Evolutionary conservation across 2,113 vertebrate genomes (phyloP), one percentile per base, ranked within the genome.

Genomic region (Forbesichthys agassizii): DNA sequence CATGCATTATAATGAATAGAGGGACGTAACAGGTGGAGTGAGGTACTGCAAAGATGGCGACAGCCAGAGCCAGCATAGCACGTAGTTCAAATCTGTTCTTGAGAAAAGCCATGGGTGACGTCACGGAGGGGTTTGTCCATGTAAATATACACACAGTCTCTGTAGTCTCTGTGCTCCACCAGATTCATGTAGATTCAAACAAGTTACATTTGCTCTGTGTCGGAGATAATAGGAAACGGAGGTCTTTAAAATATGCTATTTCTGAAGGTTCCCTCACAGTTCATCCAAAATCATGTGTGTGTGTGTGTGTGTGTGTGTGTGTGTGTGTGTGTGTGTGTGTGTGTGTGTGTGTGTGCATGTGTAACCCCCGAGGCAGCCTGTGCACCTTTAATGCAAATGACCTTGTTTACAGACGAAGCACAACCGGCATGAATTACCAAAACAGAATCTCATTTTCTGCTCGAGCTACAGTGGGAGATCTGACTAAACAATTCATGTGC

Each of bases 311-410:
- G 65, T 66, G 70, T 75, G 20, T 27, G 20, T 2, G 20, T 27
- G 20, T 1, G 20, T 61, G 16, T 77, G 65, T 68, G 70, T 75
- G 20, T 27, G 20, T 2, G 20, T 27, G 20, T 27, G 20, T 46
- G 16, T 77, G 65, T 68, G 70, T 75, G 27, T 27, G 27, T 3
- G 27, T 27, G 27, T 27, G 27, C 18, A 48, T 49, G 36, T 62
- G 60, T 18, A 42, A 51, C 80, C 85, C 89, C 86, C 67, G 53
- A 86, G 87, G 91, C 84, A 71, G 75, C 82, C 82, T 72, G 81
- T 90, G 87, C 87, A 92, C 90, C 91, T 92, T 90, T 88, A 86
- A 92, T 90, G 82, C 77, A 84, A 88, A 92, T 88, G 91, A 93
- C 92, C 89, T 92, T 92, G 91, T 92, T 91, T 92, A 90, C 88